A percentile compares a stretch with the other conserved stretches of the same genome.
phyloP scores from a whole-genome alignment of 2,113 vertebrate genomes.

The Diadophis punctatus region DNA sequence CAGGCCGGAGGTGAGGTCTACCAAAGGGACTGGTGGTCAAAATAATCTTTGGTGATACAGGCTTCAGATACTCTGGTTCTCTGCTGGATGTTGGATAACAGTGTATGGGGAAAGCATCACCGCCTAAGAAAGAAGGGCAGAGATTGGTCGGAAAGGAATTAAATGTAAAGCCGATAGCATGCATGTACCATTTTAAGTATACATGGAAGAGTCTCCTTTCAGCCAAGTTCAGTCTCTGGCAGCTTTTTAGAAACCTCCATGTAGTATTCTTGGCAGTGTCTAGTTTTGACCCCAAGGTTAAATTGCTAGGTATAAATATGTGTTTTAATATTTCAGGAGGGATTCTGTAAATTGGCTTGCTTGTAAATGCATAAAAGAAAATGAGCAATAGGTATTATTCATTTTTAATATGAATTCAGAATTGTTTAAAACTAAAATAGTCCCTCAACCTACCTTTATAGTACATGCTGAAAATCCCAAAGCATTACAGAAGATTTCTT shows the following conservation, averaged over 20 bases:
- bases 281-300: not conserved
- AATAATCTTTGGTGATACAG: slow-evolving; percentile 1
- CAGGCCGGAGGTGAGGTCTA: slow-evolving; percentile 73
- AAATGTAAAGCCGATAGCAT: not conserved
- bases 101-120: slow-evolving; percentile 68
- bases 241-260: not conserved
- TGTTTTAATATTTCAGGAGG: not conserved
- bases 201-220: not conserved
- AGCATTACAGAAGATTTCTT: not conserved
- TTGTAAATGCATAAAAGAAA: not conserved
- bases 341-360: not conserved
- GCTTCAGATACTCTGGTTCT: slow-evolving; percentile 15
- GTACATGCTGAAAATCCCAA: not conserved
- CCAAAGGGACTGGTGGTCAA: slow-evolving; percentile 24
- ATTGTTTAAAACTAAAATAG: not conserved
- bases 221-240: not conserved
- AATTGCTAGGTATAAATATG: not conserved
- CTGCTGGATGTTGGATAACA: slow-evolving; percentile 60
- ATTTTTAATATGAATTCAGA: not conserved
- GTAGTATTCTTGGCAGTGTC: not conserved
- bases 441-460: not conserved
- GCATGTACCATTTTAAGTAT: not conserved
- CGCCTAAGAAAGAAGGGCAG: slow-evolving; percentile 61
- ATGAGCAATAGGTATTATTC: not conserved
- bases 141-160: not conserved